Base-by-base conservation (phyloP, 2,888 invertebrate species). In the Electrophaes corylata region DNA sequence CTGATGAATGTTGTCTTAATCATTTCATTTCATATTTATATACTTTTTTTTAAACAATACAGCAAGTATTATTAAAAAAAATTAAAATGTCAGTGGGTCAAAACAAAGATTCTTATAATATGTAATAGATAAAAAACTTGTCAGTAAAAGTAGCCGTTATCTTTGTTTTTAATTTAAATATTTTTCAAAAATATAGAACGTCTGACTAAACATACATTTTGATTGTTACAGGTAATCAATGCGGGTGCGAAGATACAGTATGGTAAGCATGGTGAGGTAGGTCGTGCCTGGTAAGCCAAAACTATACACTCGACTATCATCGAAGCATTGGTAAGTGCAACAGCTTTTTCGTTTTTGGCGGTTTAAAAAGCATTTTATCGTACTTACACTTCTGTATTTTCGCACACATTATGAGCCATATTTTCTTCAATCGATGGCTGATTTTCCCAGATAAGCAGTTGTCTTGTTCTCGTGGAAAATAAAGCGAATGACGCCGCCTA, bases 391-490 rank as follows among this genome's bases (percentile, higher is more conserved):
- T 4, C 23, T 5, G 6, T 6, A 4, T 11, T 41, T 41, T 23
- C 20, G 14, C 23, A 10, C 43, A 26, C 43, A 39, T 50, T n/a
- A 49, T 56, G 23, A 16, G 18, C 5, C 39, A 20, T 55, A n/a
- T 57, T 44, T 44, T 48, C 54, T 46, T 57, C 61, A 60, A 56
- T 62, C 55, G 61, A 65, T 56, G 62, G 46, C 20, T 35, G 62
- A 46, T 60, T 58, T 74, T 73, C 71, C 51, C 62, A 66, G 72
- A 72, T 75, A 71, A 64, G 51, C 61, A 65, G 60, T 66, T 70
- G 67, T 75, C 67, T n/a, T n/a, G n/a, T n/a, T 72, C 69, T 73
- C 77, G 79, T 79, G 79, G 77, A 76, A 79, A 78, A 73, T 78
- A 72, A 72, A 71, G 69, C 72, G 6, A 48, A n/a, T n/a, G n/a